Evolutionary conservation across 2,888 invertebrate species (phyloP), one percentile per base, ranked within the genome.

Genomic region (Troides helena): DNA sequence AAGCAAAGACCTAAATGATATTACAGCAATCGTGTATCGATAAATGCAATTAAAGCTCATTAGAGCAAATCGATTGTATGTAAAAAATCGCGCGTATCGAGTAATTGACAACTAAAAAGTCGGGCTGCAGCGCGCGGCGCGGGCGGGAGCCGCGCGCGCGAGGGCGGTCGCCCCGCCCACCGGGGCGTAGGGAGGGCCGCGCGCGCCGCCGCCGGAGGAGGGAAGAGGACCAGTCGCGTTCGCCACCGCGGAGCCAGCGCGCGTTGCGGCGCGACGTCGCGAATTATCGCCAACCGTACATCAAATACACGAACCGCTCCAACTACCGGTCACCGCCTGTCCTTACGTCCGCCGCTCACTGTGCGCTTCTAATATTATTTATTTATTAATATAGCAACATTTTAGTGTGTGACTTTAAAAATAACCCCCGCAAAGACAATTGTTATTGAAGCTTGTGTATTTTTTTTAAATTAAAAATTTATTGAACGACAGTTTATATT

Each of bases 201-300:
- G 80, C 75, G 83, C 80, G 79, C 79, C 78, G 76, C 73, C 76
- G 73, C 69, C 77, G 75, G 87, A 85, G 65, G 66, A 89, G 88
- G 86, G 81, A 82, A 83, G 89, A 88, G 88, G 85, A 83, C 85
- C 90, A 92, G 92, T 92, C 85, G 89, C 83, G 82, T 76, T 83
- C 83, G 81, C 85, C 77, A 84, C 82, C 88, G 90, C 90, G 88
- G 78, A 79, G 82, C 77, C 74, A 79, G 75, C 87, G 91, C 92
- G 91, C 90, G 92, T 86, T 80, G 80, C 78, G 79, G 66, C 70
- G 71, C 72, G 70, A 74, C 74, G 71, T 69, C 71, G 72, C 67
- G 64, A 72, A 71, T 69, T 72, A 71, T 71, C 80, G 81, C 83
- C 77, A 77, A 75, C 76, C 71, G 74, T 73, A 62, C 70, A 66